These are phyloP conservation scores for Patella depressa DNA, from an alignment of 2,888 invertebrate species.

Conservation along the genomic window DNA sequence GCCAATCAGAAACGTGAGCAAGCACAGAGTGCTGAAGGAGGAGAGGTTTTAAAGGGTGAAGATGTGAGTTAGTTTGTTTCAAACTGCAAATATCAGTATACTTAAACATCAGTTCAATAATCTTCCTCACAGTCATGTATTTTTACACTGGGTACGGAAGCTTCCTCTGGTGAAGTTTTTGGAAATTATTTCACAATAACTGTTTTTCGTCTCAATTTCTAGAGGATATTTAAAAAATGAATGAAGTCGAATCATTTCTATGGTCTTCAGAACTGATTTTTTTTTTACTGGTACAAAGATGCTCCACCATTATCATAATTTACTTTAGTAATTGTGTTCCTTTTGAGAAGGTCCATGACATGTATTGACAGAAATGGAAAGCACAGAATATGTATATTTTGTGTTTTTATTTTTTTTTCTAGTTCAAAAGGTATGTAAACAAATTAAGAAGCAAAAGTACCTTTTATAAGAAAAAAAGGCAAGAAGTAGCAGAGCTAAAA, in stretches of 20 bases:
- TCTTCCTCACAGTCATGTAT: neutral
- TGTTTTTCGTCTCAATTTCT: too few species aligned
- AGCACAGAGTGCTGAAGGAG: slow-evolving; percentile 74
- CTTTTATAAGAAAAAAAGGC: slow-evolving; percentile 84
- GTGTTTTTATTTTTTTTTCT: slow-evolving; percentile 37
- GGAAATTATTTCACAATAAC: too few species aligned
- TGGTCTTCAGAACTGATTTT: too few species aligned
- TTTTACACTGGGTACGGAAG: too few species aligned
- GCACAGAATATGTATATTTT: neutral
- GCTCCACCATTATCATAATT: too few species aligned
- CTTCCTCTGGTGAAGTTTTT: too few species aligned
- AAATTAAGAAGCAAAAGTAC: slow-evolving; percentile 85
- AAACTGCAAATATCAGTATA: neutral
- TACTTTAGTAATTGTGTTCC: too few species aligned
- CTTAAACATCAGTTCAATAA: neutral
- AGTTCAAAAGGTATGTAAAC: slow-evolving; percentile 87
- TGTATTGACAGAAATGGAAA: too few species aligned
- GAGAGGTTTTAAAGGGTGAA: slow-evolving; percentile 82
- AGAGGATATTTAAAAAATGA: too few species aligned
- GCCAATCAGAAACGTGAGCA: slow-evolving; percentile 75
- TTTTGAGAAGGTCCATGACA: too few species aligned
- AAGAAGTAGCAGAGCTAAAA: slow-evolving; percentile 82
- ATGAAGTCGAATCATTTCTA: too few species aligned
- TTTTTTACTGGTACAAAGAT: too few species aligned
- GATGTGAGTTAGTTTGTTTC: slow-evolving; percentile 70